These are phyloP conservation scores for Sebastes fasciatus DNA, from an alignment of 2,113 vertebrate species.

Conservation along the genomic window DNA sequence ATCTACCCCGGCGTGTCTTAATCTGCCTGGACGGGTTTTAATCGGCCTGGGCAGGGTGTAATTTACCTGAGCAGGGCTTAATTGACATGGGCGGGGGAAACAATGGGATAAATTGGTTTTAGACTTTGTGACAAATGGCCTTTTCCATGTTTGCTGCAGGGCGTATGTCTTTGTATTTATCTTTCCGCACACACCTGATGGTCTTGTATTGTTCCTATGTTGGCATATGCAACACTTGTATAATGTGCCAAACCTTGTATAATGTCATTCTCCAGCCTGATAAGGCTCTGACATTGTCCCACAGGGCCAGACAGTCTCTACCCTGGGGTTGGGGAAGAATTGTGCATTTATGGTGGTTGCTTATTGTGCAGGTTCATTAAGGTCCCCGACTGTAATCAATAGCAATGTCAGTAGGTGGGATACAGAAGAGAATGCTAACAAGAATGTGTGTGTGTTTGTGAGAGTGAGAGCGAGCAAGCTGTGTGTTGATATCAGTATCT, in stretches of 20 bases:
- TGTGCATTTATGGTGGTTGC: constrained; percentile 48
- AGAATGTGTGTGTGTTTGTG: constrained; percentile 7
- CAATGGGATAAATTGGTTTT: not conserved
- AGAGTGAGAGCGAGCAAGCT: not conserved
- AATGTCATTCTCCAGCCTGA: not conserved
- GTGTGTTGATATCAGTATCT: constrained; percentile 36
- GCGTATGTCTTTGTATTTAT: not conserved
- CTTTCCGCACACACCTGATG: not conserved
- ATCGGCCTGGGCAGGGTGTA: no score
- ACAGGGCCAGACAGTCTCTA: constrained; percentile 18
- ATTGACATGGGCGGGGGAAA: no score
- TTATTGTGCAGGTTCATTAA: constrained; percentile 51
- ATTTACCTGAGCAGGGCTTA: no score
- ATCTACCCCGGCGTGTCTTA: no score
- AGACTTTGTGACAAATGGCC: not conserved
- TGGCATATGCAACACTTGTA: not conserved
- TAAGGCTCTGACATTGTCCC: constrained; percentile 22
- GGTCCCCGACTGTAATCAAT: constrained; percentile 67
- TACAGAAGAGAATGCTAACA: constrained; percentile 58
- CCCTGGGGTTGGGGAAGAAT: constrained; percentile 10
- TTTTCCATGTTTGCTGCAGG: not conserved
- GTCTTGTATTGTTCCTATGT: not conserved
- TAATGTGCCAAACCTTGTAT: constrained; percentile 1
- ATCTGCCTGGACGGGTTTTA: no score
- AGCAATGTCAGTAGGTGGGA: constrained; percentile 47